Conservation (phyloP, 2,113 vertebrate species). For the Ictalurus furcatus region DNA sequence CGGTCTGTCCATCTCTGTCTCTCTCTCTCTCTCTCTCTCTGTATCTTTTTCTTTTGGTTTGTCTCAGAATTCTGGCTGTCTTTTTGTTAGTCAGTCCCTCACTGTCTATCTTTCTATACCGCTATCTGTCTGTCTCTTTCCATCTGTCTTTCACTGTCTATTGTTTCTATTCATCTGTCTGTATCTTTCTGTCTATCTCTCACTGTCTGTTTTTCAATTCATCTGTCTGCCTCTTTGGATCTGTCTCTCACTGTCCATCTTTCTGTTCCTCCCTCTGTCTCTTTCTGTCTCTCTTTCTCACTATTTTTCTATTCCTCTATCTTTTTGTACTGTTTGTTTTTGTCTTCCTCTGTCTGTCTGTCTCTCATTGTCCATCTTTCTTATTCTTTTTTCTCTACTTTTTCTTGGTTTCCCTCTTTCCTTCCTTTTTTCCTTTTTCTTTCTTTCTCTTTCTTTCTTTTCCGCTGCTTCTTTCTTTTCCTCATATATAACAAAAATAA, state of each 20-base stretch:
- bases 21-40: background rate
- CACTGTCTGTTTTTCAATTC: background rate
- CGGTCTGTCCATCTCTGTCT: background rate
- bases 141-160: background rate
- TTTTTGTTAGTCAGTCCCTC: background rate
- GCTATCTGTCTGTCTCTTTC: background rate
- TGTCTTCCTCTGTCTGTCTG: background rate
- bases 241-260: background rate
- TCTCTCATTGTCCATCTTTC: background rate
- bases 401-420: background rate
- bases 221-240: background rate
- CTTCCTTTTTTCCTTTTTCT: background rate
- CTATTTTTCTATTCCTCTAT: background rate
- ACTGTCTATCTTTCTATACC: background rate
- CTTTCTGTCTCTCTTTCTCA: background rate
- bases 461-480: background rate
- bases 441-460: background rate
- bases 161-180: background rate
- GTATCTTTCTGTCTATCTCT: background rate
- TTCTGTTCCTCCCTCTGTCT: background rate
- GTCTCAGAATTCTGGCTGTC: no score
- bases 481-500: background rate
- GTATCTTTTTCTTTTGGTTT: no score
- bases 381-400: background rate
- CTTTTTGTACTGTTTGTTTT: background rate